Evolutionary conservation across 2,797 vertebrate genomes (phyloP).

Genomic region (Chelon auratus): DNA sequence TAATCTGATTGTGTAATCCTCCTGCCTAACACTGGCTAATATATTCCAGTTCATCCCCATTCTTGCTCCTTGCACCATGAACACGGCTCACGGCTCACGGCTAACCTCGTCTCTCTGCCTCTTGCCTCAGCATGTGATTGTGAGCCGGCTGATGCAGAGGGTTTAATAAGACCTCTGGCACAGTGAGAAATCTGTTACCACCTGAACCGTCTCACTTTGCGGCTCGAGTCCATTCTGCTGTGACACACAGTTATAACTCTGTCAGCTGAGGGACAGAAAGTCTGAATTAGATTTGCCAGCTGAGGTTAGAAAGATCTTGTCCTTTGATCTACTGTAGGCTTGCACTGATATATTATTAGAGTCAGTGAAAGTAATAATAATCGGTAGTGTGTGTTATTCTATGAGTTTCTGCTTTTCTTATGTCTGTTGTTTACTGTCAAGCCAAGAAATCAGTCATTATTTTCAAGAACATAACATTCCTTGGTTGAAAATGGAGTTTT

Average conservation of each 20-base stretch:
- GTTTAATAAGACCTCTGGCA: slow-evolving; percentile 52
- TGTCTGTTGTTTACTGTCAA: slow-evolving; percentile 5
- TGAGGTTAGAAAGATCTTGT: background rate
- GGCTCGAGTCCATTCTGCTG: slow-evolving; percentile 37
- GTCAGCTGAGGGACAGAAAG: slow-evolving; percentile 12
- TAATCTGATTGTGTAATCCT: background rate
- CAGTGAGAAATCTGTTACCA: slow-evolving; percentile 47
- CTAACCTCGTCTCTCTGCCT: slow-evolving; percentile 21
- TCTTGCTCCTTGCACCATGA: background rate
- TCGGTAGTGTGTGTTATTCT: background rate
- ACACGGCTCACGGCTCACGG: background rate
- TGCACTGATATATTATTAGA: background rate
- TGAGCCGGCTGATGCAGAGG: slow-evolving; percentile 9
- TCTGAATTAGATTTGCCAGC: slow-evolving; percentile 14
- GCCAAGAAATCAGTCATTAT: slow-evolving; percentile 19
- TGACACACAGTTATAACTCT: slow-evolving; percentile 28
- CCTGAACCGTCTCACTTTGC: slow-evolving; percentile 45
- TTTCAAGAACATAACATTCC: slow-evolving; percentile 11
- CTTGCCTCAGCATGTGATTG: slow-evolving; percentile 23
- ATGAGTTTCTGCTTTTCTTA: background rate
- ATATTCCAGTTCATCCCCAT: background rate
- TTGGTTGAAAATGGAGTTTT: background rate
- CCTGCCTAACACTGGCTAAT: background rate
- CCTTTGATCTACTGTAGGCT: slow-evolving; percentile 3
- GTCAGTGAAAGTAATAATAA: background rate